These are phyloP conservation scores for Agapornis roseicollis DNA, from an alignment of 2,113 vertebrate species.

Conservation along the genomic window DNA sequence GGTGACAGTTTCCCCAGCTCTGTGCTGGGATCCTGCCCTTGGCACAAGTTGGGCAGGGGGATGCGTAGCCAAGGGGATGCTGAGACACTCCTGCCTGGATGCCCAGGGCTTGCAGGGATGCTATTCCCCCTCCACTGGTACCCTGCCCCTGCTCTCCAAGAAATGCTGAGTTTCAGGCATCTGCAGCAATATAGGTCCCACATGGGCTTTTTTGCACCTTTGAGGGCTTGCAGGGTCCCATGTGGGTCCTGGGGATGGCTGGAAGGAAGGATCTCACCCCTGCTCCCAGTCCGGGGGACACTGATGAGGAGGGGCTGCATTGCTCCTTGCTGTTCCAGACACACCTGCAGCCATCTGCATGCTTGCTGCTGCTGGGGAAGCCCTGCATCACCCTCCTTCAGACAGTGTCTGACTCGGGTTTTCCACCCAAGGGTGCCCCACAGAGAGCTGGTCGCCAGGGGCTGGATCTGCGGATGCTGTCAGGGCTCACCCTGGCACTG, in stretches of 20 bases:
- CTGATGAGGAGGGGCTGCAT: fast-evolving
- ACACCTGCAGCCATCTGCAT: fast-evolving
- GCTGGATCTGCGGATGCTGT: fast-evolving
- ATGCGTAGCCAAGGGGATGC: fast-evolving
- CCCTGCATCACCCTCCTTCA: background rate
- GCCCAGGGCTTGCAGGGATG: fast-evolving
- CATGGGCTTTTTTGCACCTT: fast-evolving
- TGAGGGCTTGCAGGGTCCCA: fast-evolving
- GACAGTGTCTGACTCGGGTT: fast-evolving
- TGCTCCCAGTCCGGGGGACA: background rate
- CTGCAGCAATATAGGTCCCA: background rate
- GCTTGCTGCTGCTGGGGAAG: background rate
- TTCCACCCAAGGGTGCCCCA: background rate
- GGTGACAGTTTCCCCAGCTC: background rate
- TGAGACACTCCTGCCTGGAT: background rate
- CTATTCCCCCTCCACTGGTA: background rate
- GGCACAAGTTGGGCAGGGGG: background rate
- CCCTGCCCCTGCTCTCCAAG: background rate
- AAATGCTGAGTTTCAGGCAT: background rate
- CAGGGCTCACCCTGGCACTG: background rate
- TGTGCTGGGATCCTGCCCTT: fast-evolving
- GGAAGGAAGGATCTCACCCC: background rate
- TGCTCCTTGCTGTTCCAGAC: background rate
- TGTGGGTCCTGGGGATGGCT: fast-evolving
- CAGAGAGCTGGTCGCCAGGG: background rate